Evolutionary conservation across 37 sponge, comb jelly and placozoan genomes (phyloP).

Genomic region (Theonella swinhoei): DNA sequence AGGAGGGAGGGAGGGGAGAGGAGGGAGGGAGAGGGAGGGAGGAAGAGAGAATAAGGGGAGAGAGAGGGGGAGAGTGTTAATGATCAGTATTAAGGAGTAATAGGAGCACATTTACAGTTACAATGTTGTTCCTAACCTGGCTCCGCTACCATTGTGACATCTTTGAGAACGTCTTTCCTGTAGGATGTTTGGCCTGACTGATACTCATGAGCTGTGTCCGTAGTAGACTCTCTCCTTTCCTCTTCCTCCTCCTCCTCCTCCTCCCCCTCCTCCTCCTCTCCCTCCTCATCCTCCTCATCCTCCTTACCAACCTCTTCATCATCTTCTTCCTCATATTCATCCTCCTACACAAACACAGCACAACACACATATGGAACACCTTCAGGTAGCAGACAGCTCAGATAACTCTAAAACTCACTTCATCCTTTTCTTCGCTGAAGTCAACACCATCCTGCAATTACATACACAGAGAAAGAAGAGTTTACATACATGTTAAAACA

Average conservation of each 20-base stretch:
- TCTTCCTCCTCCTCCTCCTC: constrained; percentile 8
- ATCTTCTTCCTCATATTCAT: constrained; percentile 29
- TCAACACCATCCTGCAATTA: no score
- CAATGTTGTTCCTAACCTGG: not conserved
- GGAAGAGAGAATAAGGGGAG: not conserved
- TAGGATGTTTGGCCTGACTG: not conserved
- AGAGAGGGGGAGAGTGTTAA: not conserved
- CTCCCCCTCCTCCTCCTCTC: constrained; percentile 10
- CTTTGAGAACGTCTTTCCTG: not conserved
- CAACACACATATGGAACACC: no score
- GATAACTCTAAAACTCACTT: no score
- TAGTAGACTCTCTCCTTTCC: no score
- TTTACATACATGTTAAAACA: no score
- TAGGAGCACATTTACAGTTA: not conserved
- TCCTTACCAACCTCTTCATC: not conserved
- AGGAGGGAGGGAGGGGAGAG: not conserved
- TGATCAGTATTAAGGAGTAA: no score
- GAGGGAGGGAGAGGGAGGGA: not conserved
- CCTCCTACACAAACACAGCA: no score
- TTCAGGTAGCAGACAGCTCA: no score
- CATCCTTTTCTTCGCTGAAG: no score
- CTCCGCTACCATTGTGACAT: not conserved
- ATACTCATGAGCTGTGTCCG: not conserved
- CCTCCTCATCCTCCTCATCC: constrained; percentile 16
- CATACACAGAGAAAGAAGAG: no score